These are phyloP conservation scores for Lethrus apterus DNA, from an alignment of 1,140 invertebrate genomes.

Conservation along the genomic window DNA sequence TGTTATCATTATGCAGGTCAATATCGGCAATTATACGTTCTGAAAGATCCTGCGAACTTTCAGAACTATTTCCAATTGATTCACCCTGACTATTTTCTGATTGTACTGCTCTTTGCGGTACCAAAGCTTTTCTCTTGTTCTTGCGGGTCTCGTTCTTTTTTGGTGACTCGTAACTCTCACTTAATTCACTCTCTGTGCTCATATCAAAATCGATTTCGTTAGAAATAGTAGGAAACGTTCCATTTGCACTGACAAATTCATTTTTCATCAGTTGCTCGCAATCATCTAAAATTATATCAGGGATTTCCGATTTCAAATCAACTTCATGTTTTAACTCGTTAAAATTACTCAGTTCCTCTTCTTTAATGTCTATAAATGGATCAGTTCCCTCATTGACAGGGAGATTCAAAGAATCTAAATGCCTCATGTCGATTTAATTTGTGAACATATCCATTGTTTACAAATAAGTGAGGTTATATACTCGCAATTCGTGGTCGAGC, in stretches of 20 bases:
- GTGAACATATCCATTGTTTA: not conserved
- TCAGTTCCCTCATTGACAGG: not conserved
- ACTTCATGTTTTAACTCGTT: not conserved
- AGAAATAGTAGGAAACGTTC: not conserved
- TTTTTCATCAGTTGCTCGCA: constrained; percentile 17
- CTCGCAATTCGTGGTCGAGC: too few relatives aligned
- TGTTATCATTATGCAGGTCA: not conserved
- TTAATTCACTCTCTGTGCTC: constrained; percentile 6
- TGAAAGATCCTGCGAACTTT: constrained; percentile 11
- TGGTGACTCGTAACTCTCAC: not conserved
- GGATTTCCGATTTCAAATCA: constrained; percentile 11
- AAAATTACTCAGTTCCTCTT: constrained; percentile 12
- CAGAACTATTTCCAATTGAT: constrained; percentile 16
- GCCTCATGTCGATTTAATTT: constrained; percentile 16
- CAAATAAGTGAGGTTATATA: not conserved
- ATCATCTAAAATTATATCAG: constrained; percentile 10
- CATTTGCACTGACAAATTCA: constrained; percentile 9
- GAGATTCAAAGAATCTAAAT: constrained; percentile 11
- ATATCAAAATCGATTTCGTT: constrained; percentile 1
- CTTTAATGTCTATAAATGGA: constrained; percentile 8
- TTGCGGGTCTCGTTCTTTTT: constrained; percentile 9
- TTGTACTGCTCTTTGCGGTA: constrained; percentile 18
- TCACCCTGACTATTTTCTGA: constrained; percentile 17
- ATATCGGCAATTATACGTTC: constrained; percentile 14
- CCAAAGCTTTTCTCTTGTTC: constrained; percentile 17